These are phyloP conservation scores for Diachasmimorpha longicaudata DNA, from an alignment of 1,140 invertebrate genomes.

Conservation along the genomic window DNA sequence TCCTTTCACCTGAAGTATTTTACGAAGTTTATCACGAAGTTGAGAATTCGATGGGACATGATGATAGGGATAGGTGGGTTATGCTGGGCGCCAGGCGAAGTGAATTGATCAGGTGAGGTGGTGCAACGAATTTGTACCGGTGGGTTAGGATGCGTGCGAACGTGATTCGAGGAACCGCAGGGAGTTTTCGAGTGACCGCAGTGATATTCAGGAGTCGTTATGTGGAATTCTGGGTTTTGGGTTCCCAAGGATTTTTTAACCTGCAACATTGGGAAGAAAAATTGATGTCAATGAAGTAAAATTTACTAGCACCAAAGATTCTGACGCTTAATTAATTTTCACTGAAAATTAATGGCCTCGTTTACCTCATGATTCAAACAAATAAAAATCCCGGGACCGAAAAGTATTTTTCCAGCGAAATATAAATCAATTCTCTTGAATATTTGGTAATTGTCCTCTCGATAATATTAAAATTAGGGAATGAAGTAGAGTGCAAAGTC, in stretches of 20 bases:
- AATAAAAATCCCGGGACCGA: too few species aligned
- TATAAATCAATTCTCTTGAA: too few species aligned
- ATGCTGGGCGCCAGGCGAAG: background rate
- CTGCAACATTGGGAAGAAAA: background rate
- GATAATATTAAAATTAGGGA: background rate
- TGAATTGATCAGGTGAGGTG: background rate
- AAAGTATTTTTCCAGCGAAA: too few species aligned
- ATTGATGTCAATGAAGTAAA: too few species aligned
- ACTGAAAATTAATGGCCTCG: too few species aligned
- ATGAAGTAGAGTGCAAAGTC: constrained; percentile 21
- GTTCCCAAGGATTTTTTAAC: background rate
- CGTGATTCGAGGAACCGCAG: constrained; percentile 5
- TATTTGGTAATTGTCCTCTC: too few species aligned
- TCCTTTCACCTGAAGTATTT: background rate
- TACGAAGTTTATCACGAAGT: background rate
- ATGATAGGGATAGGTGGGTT: too few species aligned
- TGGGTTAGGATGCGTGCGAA: background rate
- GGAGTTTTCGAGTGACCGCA: background rate
- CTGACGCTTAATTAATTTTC: too few species aligned
- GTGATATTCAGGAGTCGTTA: background rate
- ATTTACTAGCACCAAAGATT: too few species aligned
- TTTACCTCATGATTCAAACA: too few species aligned
- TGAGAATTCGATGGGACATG: too few species aligned
- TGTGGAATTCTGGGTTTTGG: background rate
- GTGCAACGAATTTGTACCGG: background rate